Base-by-base conservation (phyloP, 2,113 vertebrate species). In the Rhizomys pruinosus region DNA sequence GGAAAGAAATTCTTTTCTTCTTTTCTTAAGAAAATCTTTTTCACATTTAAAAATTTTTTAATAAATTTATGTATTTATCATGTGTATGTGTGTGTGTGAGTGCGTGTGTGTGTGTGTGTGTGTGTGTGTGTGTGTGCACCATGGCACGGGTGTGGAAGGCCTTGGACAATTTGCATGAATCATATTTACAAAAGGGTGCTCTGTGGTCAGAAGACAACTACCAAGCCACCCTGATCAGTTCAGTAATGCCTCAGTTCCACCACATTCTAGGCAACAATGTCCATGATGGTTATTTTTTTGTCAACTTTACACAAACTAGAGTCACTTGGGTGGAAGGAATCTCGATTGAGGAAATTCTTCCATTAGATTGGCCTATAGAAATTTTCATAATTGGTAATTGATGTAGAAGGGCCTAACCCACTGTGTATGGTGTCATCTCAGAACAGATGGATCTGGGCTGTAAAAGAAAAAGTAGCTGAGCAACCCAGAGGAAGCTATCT, bases 151-250 rank as follows among this genome's bases (percentile, higher is more conserved):
- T 82, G 32, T 64, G 77, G 15, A 42, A 27, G 57, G 39, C 25
- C 61, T 42, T 29, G 57, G 25, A 81, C 78, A 81, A 42, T 8
- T 42, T 81, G 23, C 16, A 57, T 4, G 17, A 32, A 37, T 82
- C 64, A 87, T 59, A 80, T 85, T 94, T 96, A 13, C 10, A 87
- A 90, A 92, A n/a, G 66, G 74, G 3, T 11, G 2, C 4, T 91
- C 88, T 88, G 7, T 84, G 34, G 8, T 8, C 76, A 90, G 91
- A 95, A 91, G 47, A 80, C n/a, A 89, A 73, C 29, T 85, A 85
- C 64, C 32, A 22, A 90, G n/a, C 17, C 9, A 19, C 7, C 19
- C 11, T 17, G 19, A 63, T 11, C 8, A 72, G 7, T 42, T 81
- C 11, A 78, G 8, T 64, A 34, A 32, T 80, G 17, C 15, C 29